A percentile compares a stretch with the other conserved stretches of the same genome.
Conservation (phyloP, 2,797 vertebrate genomes). For the Phataginus tricuspis region DNA sequence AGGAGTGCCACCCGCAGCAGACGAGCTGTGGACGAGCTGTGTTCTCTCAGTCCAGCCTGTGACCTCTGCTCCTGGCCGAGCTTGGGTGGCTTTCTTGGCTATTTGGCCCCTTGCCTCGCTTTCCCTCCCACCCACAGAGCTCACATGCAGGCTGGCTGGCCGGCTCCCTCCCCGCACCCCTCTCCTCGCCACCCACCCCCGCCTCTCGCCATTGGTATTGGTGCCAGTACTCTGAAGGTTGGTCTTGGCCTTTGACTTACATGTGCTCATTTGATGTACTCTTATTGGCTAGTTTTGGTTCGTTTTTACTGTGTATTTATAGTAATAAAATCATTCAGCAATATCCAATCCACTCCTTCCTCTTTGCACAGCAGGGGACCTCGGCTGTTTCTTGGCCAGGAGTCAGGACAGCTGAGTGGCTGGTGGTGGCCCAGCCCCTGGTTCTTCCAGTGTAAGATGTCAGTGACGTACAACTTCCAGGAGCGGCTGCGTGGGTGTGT, state of each 20-base stretch:
- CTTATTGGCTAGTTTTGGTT: constrained; percentile 57
- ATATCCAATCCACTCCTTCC: background rate
- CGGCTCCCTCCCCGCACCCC: background rate
- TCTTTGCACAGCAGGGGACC: background rate
- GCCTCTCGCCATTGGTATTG: background rate
- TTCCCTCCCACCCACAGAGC: accelerated
- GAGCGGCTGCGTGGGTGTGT: background rate
- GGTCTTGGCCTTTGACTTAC: background rate
- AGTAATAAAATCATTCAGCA: constrained; percentile 84
- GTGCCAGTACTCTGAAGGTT: constrained; percentile 21
- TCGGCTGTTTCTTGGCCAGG: background rate
- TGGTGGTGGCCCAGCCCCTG: background rate
- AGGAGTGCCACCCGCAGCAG: background rate
- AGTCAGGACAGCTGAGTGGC: background rate
- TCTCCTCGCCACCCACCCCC: background rate
- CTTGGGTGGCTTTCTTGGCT: background rate
- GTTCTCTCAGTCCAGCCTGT: background rate
- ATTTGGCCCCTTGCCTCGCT: background rate
- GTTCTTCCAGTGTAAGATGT: background rate
- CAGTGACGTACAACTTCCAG: background rate
- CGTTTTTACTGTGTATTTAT: constrained; percentile 83
- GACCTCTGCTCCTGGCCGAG: background rate
- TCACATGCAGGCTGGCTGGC: background rate
- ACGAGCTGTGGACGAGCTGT: accelerated
- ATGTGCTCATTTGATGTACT: constrained; percentile 59